Percentiles rank a stretch among this genome's conserved stretches.
These are phyloP conservation scores for Reticulitermes lucifugus DNA, from an alignment of 2,888 invertebrate species.

Conservation along the genomic window DNA sequence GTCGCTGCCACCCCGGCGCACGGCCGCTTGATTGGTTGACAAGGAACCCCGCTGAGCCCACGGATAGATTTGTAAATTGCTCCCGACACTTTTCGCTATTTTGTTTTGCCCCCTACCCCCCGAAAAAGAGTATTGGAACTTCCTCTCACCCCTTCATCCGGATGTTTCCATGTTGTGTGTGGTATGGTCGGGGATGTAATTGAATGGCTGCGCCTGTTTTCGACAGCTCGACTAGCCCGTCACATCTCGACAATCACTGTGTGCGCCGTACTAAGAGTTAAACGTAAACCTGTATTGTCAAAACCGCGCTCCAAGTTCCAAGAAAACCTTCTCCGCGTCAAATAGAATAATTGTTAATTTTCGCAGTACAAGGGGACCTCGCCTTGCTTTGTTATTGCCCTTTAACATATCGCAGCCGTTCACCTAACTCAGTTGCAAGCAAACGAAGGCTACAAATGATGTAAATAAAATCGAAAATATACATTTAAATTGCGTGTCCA, in stretches of 20 bases:
- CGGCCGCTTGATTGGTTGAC: slow-evolving; percentile 31
- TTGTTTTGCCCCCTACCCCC: slow-evolving; percentile 34
- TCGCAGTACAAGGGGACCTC: neutral
- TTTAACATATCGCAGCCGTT: neutral
- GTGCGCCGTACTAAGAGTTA: slow-evolving; percentile 2
- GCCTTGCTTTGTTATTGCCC: neutral
- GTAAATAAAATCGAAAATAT: no score
- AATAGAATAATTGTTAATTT: slow-evolving; percentile 26
- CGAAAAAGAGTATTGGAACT: slow-evolving; percentile 33
- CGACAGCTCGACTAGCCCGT: slow-evolving; percentile 38
- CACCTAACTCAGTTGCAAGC: no score
- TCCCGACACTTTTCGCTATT: slow-evolving; percentile 46
- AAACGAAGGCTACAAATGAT: no score
- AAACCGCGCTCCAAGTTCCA: neutral
- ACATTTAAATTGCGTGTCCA: no score
- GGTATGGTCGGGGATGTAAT: slow-evolving; percentile 29
- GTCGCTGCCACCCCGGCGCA: slow-evolving; percentile 15
- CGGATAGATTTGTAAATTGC: slow-evolving; percentile 47
- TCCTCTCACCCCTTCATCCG: slow-evolving; percentile 1
- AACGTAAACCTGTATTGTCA: neutral
- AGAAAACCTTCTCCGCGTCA: neutral
- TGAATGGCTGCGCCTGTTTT: slow-evolving; percentile 36
- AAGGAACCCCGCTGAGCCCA: slow-evolving; percentile 42
- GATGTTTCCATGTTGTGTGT: slow-evolving; percentile 1
- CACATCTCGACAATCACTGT: slow-evolving; percentile 27